Conservation (phyloP, 2,888 invertebrate genomes). For the Hyposoter dolosus region DNA sequence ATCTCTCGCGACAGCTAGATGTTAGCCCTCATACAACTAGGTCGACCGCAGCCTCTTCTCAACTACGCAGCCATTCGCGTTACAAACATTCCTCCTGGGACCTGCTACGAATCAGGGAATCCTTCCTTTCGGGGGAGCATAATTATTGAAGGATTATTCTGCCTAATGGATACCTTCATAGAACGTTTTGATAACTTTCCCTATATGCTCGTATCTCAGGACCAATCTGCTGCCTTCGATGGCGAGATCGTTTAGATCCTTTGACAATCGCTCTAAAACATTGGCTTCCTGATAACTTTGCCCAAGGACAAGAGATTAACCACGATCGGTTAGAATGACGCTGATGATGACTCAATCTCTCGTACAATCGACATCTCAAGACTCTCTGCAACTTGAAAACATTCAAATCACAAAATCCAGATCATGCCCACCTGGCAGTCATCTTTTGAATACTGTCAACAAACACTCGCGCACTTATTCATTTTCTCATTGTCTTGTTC, state of each 20-base stretch:
- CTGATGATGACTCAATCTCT: not conserved
- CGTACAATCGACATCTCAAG: not conserved
- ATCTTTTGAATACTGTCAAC: not conserved
- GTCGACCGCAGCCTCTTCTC: slow-evolving; percentile 5
- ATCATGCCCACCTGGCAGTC: not conserved
- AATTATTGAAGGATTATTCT: slow-evolving; percentile 16
- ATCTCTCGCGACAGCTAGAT: slow-evolving; percentile 27
- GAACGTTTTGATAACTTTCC: slow-evolving; percentile 3
- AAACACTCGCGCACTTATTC: not conserved
- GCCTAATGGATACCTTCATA: slow-evolving; percentile 1
- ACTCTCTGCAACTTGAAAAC: not conserved
- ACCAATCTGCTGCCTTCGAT: not conserved
- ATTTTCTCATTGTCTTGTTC: slow-evolving; percentile 5
- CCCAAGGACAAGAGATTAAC: not conserved
- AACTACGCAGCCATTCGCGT: slow-evolving; percentile 29
- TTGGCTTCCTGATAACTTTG: not conserved
- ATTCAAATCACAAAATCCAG: not conserved
- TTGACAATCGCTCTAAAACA: not conserved
- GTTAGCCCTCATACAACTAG: slow-evolving; percentile 17
- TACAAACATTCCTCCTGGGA: not conserved
- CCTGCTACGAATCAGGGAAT: not conserved
- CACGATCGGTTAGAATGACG: not conserved
- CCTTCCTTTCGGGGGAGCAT: not conserved
- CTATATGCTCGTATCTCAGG: not conserved
- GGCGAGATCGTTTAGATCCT: not conserved